Base-by-base conservation (phyloP, 2,113 vertebrate genomes). In the Bagarius yarrelli region DNA sequence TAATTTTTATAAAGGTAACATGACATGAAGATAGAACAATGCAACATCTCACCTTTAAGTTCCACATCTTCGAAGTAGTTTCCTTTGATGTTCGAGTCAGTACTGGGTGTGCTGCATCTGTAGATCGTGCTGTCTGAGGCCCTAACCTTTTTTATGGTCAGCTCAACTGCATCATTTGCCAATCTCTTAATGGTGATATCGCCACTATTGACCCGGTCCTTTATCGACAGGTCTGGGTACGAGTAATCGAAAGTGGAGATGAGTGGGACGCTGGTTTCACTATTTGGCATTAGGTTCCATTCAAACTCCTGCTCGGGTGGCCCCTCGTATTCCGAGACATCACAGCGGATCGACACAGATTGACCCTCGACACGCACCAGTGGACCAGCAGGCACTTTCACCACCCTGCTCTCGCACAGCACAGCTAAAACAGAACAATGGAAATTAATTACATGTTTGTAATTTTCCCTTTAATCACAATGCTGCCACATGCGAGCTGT, bases 241-340 rank as follows among this genome's bases (percentile, higher is more conserved):
- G 71, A 50, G 15, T 27, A 80, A 78, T 95, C 94, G 88, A 94
- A 94, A 50, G 94, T 96, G 85, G 95, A 95, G 79, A 94, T 85
- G 4, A 96, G 86, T 75, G 80, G 79, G 83, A 94, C 2, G 0
- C 81, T 85, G 69, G 74, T 21, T 25, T 75, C 67, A 2, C 15
- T 79, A 8, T 27, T 60, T 1, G 81, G n/a, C 0, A 95, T 90
- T 66, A 81, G 13, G 27, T 83, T 90, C 95, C 95, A 96, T 40
- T 96, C 95, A 80, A 96, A 96, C 87, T 95, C 97, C 89, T 99
- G 97, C 32, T 98, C 97, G 0, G 90, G 89, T 34, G 96, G 97
- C 18, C 97, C 97, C 0, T 94, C 91, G 0, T 98, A 98, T 0
- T 96, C 92, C 0, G 78, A 94, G 32, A 99, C 97, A 0, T 93